A percentile compares a stretch with the other conserved stretches of the same genome.
phyloP scores from a whole-genome alignment of 2,888 invertebrate species.

The Cinara cedri region DNA sequence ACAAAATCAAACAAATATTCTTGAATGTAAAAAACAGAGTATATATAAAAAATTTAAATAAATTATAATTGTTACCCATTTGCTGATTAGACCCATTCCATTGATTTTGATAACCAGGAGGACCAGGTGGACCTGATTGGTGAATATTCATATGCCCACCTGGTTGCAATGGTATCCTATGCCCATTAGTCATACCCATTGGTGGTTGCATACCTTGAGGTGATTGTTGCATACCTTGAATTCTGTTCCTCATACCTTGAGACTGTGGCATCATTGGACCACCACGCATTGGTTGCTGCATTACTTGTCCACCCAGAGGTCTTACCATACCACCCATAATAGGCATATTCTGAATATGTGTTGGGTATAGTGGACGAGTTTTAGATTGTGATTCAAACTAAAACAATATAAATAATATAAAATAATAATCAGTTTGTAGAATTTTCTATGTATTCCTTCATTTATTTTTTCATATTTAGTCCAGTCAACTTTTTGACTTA shows the following conservation, averaged over 20 bases:
- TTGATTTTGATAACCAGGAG: conserved; percentile 69
- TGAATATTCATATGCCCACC: conserved; percentile 63
- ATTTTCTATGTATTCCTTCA: no score
- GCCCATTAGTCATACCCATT: conserved; percentile 56
- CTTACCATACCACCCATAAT: conserved; percentile 56
- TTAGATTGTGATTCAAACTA: conserved; percentile 92
- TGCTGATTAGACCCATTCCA: conserved; percentile 68
- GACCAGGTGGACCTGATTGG: conserved; percentile 61
- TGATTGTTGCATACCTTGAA: conserved; percentile 66
- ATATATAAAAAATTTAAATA: neutral
- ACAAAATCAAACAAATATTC: neutral
- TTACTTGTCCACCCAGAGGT: conserved; percentile 61
- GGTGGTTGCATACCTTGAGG: conserved; percentile 67
- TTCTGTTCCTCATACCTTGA: conserved; percentile 64
- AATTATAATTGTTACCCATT: conserved; percentile 62
- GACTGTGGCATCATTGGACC: conserved; percentile 62
- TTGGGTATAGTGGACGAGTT: conserved; percentile 82
- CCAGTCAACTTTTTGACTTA: no score
- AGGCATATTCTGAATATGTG: conserved; percentile 61
- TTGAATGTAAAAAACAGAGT: neutral
- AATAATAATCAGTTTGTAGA: no score
- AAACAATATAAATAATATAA: no score
- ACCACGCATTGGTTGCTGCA: conserved; percentile 65
- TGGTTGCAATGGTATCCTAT: conserved; percentile 63
- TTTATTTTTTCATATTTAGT: no score